These are phyloP conservation scores for Drosophila gaucha DNA, from an alignment of 2,888 invertebrate genomes.

Conservation along the genomic window DNA sequence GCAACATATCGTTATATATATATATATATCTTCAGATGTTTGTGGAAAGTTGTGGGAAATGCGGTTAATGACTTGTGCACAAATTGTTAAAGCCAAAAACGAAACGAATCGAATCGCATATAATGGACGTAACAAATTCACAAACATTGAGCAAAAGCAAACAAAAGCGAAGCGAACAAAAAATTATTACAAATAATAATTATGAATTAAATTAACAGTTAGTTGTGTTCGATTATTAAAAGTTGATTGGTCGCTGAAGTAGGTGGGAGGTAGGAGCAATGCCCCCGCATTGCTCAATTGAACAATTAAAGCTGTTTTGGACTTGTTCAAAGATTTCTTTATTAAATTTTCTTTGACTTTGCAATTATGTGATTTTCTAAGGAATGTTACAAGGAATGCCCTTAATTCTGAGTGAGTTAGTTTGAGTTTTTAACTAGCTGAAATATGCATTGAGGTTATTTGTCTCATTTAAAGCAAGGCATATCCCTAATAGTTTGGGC, in stretches of 20 bases:
- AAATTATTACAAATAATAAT: conserved; percentile 4
- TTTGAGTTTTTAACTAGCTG: too few species aligned
- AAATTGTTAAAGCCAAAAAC: conserved; percentile 22
- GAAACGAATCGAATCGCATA: conserved; percentile 16
- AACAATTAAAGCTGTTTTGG: neutral
- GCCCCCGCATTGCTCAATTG: too few species aligned
- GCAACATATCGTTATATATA: neutral
- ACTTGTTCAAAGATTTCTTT: neutral
- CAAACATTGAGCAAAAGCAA: conserved; percentile 13
- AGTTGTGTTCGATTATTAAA: conserved; percentile 17
- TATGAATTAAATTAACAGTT: conserved; percentile 19
- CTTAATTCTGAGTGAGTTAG: too few species aligned
- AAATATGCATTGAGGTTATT: too few species aligned
- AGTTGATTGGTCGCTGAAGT: neutral
- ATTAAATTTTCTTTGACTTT: neutral
- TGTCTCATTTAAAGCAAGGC: neutral
- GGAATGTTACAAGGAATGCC: too few species aligned
- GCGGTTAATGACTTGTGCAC: conserved; percentile 47
- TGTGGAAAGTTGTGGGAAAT: conserved; percentile 38
- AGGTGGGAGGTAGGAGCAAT: neutral
- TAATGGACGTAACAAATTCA: conserved; percentile 38
- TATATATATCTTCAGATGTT: conserved; percentile 9
- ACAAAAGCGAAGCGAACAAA: neutral
- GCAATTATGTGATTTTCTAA: neutral
- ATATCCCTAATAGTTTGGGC: neutral